Percentiles rank a stretch among this genome's conserved stretches.
Evolutionary conservation across 2,797 vertebrate species (phyloP).

Genomic region (Eupleurogrammus muticus): DNA sequence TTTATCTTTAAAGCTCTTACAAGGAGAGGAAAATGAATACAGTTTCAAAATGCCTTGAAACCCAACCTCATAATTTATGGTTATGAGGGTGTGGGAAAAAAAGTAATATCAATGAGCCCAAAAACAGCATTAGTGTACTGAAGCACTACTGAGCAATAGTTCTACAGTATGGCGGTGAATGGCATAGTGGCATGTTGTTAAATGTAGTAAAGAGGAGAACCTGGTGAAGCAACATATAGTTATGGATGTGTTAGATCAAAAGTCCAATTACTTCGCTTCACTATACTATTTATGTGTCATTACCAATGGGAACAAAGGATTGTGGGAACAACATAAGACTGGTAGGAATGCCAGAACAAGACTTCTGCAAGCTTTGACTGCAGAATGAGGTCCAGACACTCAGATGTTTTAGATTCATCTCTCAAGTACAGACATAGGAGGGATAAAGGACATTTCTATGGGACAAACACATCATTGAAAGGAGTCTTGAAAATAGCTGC

Average conservation of each 20-base stretch:
- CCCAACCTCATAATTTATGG: constrained; percentile 20
- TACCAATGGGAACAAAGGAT: constrained; percentile 9
- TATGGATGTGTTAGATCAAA: constrained; percentile 12
- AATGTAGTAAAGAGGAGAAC: constrained; percentile 13
- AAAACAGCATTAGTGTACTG: constrained; percentile 41
- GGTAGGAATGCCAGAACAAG: constrained; percentile 18
- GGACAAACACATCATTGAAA: constrained; percentile 26
- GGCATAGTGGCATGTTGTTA: constrained; percentile 35
- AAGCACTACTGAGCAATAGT: constrained; percentile 34
- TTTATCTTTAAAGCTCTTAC: constrained; percentile 31
- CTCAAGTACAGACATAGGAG: constrained; percentile 23
- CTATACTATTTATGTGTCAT: background rate
- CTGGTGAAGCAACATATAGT: constrained; percentile 12
- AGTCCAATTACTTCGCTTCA: constrained; percentile 10
- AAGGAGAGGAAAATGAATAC: constrained; percentile 33
- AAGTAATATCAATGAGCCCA: constrained; percentile 23
- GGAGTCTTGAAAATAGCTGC: constrained; percentile 15
- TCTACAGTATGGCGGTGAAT: constrained; percentile 5
- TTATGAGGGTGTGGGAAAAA: constrained; percentile 20
- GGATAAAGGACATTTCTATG: constrained; percentile 23
- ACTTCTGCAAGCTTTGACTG: constrained; percentile 8
- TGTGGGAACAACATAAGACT: background rate
- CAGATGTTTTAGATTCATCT: constrained; percentile 33
- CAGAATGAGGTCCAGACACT: background rate
- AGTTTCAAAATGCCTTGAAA: constrained; percentile 48